Percentiles rank a stretch among this genome's conserved stretches.
These are phyloP conservation scores for Spicauda simplicius DNA, from an alignment of 2,888 invertebrate genomes.

Conservation along the genomic window DNA sequence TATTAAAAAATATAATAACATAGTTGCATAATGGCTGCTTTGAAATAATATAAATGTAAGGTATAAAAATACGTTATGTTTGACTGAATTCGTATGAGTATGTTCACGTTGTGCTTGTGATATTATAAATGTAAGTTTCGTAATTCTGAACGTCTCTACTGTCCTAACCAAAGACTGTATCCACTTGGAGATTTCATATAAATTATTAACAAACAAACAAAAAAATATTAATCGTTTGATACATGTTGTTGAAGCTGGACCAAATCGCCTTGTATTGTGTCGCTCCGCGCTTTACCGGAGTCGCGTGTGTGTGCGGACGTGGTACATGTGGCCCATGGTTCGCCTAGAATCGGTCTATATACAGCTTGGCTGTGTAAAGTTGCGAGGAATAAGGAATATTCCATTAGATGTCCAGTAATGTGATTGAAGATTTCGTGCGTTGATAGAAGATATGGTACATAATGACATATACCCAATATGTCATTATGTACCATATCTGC, in stretches of 20 bases:
- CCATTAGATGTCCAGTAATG: too few relatives aligned
- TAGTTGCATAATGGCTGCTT: slow-evolving; percentile 27
- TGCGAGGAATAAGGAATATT: not conserved
- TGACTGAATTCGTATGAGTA: slow-evolving; percentile 51
- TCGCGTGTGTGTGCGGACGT: not conserved
- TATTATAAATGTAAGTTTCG: slow-evolving; percentile 76
- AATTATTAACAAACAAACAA: slow-evolving; percentile 52
- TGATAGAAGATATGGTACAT: too few relatives aligned
- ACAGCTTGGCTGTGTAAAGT: not conserved
- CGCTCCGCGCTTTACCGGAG: slow-evolving; percentile 42
- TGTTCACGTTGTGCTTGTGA: slow-evolving; percentile 74
- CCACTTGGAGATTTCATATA: slow-evolving; percentile 64
- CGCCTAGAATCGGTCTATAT: not conserved
- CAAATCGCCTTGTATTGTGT: slow-evolving; percentile 65
- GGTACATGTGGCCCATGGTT: not conserved
- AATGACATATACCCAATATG: too few relatives aligned
- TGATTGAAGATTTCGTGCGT: too few relatives aligned
- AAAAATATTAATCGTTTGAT: slow-evolving; percentile 49
- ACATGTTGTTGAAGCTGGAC: slow-evolving; percentile 76
- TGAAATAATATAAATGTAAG: slow-evolving; percentile 28
- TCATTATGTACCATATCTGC: too few relatives aligned
- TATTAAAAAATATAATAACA: slow-evolving; percentile 8
- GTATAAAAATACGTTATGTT: slow-evolving; percentile 39
- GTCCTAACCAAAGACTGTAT: slow-evolving; percentile 83
- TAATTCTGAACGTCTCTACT: slow-evolving; percentile 68